A percentile compares a stretch with the other conserved stretches of the same genome.
Conservation (phyloP, 2,113 vertebrate genomes). For the Zingel zingel region DNA sequence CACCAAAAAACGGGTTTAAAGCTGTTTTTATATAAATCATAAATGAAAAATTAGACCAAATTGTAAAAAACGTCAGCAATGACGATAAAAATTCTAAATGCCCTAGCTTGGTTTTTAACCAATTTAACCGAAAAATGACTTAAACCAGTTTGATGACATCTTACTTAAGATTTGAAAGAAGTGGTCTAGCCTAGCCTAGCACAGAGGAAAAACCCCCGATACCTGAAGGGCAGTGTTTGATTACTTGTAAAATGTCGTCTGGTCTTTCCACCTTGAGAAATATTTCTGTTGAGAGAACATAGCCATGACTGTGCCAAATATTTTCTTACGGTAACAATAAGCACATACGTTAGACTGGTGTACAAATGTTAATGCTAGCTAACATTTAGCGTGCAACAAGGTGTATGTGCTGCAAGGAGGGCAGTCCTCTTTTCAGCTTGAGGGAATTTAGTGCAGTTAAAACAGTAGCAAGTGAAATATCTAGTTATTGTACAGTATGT, state of each 20-base stretch:
- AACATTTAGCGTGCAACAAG: neutral
- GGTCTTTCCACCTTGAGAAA: neutral
- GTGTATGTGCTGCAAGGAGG: neutral
- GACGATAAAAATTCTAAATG: neutral
- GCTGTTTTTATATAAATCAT: neutral
- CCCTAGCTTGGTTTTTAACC: neutral
- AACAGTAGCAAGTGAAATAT: slow-evolving; percentile 22
- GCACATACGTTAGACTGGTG: neutral
- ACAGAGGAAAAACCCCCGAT: neutral
- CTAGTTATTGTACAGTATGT: slow-evolving; percentile 23
- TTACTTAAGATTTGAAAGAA: neutral
- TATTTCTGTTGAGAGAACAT: neutral
- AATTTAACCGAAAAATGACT: neutral
- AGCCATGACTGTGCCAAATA: slow-evolving; percentile 4
- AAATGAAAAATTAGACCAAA: neutral
- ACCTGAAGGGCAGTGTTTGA: neutral
- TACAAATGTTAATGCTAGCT: slow-evolving; percentile 10
- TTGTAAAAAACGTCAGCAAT: neutral
- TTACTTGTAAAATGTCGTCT: neutral
- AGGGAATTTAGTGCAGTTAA: slow-evolving; percentile 13
- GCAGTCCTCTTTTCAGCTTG: neutral
- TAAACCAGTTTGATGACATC: neutral
- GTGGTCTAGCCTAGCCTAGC: too few relatives aligned
- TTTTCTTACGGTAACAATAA: slow-evolving; percentile 35
- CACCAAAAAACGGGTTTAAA: neutral